These are phyloP conservation scores for Tragelaphus buxtoni DNA, from an alignment of 2,113 vertebrate species.

Conservation along the genomic window DNA sequence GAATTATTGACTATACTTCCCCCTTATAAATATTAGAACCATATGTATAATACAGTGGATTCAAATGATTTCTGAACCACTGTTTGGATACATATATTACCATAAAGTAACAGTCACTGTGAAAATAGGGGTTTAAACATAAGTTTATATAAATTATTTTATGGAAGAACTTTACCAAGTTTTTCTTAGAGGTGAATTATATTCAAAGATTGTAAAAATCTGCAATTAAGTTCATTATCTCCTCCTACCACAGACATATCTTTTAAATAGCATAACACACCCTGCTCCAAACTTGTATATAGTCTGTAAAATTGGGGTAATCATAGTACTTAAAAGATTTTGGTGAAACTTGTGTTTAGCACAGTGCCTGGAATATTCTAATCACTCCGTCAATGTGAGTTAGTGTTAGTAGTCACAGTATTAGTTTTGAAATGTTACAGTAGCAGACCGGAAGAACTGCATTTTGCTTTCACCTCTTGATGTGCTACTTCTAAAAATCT, in stretches of 20 bases:
- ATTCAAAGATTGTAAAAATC: constrained; percentile 1
- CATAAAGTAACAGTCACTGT: neutral
- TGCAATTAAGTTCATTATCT: neutral
- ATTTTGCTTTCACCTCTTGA: neutral
- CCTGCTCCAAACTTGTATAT: neutral
- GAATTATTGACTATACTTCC: neutral
- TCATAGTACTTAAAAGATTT: neutral
- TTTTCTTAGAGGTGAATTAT: neutral
- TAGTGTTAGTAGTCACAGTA: neutral
- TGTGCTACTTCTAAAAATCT: neutral
- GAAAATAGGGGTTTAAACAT: constrained; percentile 2
- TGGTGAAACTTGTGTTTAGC: neutral
- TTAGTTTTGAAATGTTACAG: constrained; percentile 34
- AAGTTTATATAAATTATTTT: neutral
- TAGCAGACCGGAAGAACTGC: neutral
- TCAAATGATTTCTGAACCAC: neutral
- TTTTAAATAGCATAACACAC: neutral
- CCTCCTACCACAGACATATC: neutral
- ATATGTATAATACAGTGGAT: neutral
- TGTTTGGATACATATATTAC: constrained; percentile 11
- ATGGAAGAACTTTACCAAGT: neutral
- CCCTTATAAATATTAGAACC: neutral
- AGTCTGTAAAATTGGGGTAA: neutral
- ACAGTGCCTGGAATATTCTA: neutral
- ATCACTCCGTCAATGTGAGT: neutral